Evolutionary conservation across 2,113 vertebrate genomes (phyloP).

Genomic region (Pituophis catenifer): DNA sequence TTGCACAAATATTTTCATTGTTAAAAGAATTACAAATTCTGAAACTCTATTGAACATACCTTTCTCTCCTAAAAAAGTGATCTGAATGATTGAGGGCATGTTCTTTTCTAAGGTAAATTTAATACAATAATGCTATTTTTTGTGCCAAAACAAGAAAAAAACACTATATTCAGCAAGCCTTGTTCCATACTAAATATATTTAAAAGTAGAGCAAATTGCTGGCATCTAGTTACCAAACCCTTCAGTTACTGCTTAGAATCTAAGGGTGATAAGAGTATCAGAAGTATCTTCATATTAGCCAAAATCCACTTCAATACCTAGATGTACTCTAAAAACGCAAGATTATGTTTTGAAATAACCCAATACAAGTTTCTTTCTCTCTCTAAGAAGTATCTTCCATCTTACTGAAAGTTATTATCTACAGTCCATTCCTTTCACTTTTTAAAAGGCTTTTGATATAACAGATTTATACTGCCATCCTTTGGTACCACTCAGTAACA

Average conservation of each 20-base stretch:
- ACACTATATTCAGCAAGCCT: background rate
- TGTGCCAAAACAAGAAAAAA: background rate
- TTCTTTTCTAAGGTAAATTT: background rate
- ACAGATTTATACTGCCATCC: conserved; percentile 61
- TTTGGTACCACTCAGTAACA: conserved; percentile 52
- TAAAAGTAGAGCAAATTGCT: background rate
- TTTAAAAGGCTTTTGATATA: background rate
- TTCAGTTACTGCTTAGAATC: background rate
- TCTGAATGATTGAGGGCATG: background rate
- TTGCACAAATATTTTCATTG: background rate
- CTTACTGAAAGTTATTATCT: background rate
- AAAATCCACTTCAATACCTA: background rate
- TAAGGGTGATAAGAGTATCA: background rate
- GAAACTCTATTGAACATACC: background rate
- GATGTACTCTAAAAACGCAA: background rate
- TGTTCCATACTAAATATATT: background rate
- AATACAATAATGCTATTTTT: background rate
- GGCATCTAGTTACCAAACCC: background rate
- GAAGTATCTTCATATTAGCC: background rate
- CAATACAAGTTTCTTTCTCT: background rate
- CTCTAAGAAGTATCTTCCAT: background rate
- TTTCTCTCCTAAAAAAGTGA: background rate
- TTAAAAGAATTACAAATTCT: background rate
- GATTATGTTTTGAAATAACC: background rate
- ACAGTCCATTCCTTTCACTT: background rate